These are phyloP conservation scores for Betta splendens DNA, from an alignment of 2,797 vertebrate genomes.

Conservation along the genomic window DNA sequence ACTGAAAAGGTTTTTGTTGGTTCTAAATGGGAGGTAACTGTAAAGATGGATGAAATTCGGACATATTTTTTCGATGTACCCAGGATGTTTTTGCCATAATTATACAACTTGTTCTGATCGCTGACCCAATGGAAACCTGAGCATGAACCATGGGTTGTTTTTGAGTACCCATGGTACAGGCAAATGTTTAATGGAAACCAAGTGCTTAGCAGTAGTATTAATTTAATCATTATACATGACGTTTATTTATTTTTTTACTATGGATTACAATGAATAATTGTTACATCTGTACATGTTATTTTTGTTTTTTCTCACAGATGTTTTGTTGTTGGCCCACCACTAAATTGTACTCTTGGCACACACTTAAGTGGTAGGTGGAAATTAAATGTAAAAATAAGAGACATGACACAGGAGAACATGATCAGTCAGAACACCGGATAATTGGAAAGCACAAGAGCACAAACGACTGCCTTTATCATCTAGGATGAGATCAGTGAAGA, in stretches of 20 bases:
- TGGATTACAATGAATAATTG: not conserved
- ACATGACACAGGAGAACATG: not conserved
- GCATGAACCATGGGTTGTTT: no score
- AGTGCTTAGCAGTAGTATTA: no score
- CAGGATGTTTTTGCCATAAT: no score
- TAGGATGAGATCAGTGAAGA: conserved; percentile 2
- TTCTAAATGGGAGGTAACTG: no score
- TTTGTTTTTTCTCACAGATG: not conserved
- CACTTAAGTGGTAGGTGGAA: not conserved
- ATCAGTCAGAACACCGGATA: not conserved
- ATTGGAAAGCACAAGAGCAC: conserved; percentile 7
- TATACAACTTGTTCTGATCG: no score
- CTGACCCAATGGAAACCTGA: no score
- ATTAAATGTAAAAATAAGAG: not conserved
- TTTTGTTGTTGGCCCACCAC: not conserved
- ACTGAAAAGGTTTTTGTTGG: no score
- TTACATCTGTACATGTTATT: not conserved
- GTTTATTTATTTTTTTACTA: not conserved
- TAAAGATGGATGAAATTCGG: no score
- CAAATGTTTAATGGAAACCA: no score
- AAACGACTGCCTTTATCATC: conserved; percentile 4
- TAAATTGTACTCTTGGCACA: not conserved
- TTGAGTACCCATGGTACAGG: no score
- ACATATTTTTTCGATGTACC: no score
- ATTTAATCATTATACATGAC: not conserved